Base-by-base conservation (phyloP, 2,113 vertebrate genomes). In the Megalops atlanticus region DNA sequence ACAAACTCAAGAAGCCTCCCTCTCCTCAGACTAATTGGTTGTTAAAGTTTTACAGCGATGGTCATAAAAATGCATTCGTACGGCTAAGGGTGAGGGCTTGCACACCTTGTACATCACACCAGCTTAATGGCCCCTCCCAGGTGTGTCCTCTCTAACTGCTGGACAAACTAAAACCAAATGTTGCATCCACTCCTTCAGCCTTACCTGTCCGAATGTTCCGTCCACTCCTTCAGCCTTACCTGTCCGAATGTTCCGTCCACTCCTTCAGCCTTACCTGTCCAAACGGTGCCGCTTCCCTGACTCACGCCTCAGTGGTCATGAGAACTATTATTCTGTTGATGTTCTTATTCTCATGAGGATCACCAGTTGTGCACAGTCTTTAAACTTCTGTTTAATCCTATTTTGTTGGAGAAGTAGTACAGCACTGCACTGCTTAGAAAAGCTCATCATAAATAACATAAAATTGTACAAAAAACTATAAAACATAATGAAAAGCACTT, bases 21-120 rank as follows among this genome's bases (percentile, higher is more conserved):
- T 76, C 68, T 72, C 52, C 24, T 58, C 80, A 81, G 73, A 76
- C 80, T 81, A 81, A 81, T 81, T 81, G 80, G 80, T 81, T 39
- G 36, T 81, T 81, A 81, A 81, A 76, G 73, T 81, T 81, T 81
- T 76, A 81, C 27, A 76, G 54, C 73, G 33, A 39, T 41, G 74
- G 80, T 76, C 18, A 3, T 76, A 76, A 81, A 81, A 73, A 0
- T 69, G 36, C 76, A 49, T 81, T 81, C 76, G 24, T 70, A 76
- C 80, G 76, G 80, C 80, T 76, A 72, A 76, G 52, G 39, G 74
- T 41, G 54, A 47, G 80, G 52, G 54, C 49, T 75, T 81, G 76
- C 73, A 69, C 74, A 81, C 52, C 80, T 47, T 81, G 54, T 81
- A 68, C 64, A 81, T 76, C 74, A 81, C 58, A 68, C 54, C 36